Conservation (phyloP, 2,113 vertebrate genomes). For the Pelecanoides urinatrix region DNA sequence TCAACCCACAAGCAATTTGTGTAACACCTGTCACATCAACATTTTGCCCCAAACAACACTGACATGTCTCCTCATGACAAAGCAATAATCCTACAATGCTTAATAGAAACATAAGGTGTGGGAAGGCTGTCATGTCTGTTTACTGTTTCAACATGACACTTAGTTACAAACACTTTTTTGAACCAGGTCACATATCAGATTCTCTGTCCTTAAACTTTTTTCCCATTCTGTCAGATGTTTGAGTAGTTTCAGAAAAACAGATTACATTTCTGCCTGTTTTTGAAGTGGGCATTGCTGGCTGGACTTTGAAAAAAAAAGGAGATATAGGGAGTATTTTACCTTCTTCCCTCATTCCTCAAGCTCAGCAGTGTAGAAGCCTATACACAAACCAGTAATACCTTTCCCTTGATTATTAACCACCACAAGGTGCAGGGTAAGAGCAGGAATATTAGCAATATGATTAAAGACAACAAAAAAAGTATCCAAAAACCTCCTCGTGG, state of each 20-base stretch:
- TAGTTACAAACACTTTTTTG: not conserved
- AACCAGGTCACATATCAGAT: not conserved
- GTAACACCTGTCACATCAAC: not conserved
- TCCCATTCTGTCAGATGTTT: not conserved
- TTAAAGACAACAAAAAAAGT: not conserved
- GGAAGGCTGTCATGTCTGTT: not conserved
- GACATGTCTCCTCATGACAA: not conserved
- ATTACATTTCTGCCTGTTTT: not conserved
- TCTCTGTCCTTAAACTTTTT: not conserved
- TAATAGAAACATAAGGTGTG: not conserved
- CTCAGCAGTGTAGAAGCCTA: not conserved
- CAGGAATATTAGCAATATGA: not conserved
- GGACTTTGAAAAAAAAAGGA: not conserved
- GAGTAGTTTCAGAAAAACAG: not conserved
- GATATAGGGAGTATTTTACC: not conserved
- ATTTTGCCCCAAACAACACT: not conserved
- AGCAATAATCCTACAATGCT: not conserved
- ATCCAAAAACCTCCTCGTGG: not conserved
- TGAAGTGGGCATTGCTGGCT: not conserved
- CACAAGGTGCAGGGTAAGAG: not conserved
- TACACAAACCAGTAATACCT: rapidly evolving
- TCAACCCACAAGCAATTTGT: not conserved
- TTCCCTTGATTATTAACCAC: not conserved
- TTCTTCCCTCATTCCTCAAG: not conserved
- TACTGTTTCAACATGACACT: not conserved